Conservation (phyloP, 2,888 invertebrate genomes). For the Pegoplata infirma region DNA sequence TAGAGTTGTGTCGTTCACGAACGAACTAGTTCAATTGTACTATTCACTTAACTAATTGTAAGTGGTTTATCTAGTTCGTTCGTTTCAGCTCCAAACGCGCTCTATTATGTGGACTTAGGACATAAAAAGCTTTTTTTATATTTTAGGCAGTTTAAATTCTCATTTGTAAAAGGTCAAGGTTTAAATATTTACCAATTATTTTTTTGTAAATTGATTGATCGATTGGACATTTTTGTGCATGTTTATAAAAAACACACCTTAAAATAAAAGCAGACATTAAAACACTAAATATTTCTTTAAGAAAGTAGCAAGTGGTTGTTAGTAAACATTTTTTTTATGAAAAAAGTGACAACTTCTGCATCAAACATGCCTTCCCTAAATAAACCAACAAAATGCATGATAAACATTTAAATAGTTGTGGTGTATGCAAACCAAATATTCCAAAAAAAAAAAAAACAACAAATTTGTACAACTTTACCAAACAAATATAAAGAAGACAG, state of each 20-base stretch:
- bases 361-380: not conserved
- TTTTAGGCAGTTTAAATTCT: too few relatives aligned
- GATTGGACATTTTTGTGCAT: too few relatives aligned
- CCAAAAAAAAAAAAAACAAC: not conserved
- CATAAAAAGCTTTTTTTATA: too few relatives aligned
- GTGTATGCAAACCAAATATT: not conserved
- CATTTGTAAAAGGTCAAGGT: too few relatives aligned
- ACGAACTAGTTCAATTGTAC: too few relatives aligned
- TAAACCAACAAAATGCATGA: not conserved
- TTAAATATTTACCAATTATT: too few relatives aligned
- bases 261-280: not conserved
- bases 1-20: too few relatives aligned
- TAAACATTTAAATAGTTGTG: not conserved
- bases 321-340: not conserved
- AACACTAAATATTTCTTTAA: slow-evolving; percentile 5
- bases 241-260: not conserved
- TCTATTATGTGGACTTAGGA: too few relatives aligned
- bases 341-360: not conserved
- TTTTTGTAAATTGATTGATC: too few relatives aligned
- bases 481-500: not conserved
- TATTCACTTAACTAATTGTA: too few relatives aligned
- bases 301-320: slow-evolving; percentile 30
- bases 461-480: not conserved
- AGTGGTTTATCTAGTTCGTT: too few relatives aligned
- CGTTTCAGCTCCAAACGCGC: too few relatives aligned